Evolutionary conservation across 2,888 invertebrate species (phyloP).

Genomic region (Unio pictorum): DNA sequence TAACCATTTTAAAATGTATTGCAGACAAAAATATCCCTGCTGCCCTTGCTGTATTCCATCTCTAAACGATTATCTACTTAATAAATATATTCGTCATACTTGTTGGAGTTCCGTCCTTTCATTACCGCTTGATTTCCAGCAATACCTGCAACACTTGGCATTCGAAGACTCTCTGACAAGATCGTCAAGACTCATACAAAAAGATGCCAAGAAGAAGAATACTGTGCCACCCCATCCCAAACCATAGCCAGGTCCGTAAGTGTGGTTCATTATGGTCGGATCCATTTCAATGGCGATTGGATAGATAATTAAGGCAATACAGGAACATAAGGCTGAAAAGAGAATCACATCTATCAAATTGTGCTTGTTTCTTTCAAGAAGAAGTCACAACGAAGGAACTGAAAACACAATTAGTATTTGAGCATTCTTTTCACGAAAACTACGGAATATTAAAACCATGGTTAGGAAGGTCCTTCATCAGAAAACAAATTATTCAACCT

Average conservation of each 20-base stretch:
- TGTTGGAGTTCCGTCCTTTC: slow-evolving; percentile 51
- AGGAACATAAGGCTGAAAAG: slow-evolving; percentile 64
- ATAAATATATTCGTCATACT: slow-evolving; percentile 39
- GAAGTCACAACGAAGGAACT: too few species aligned
- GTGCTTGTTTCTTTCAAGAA: background rate
- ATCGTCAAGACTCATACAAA: slow-evolving; percentile 68
- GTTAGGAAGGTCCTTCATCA: too few species aligned
- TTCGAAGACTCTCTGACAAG: slow-evolving; percentile 60
- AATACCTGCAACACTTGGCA: slow-evolving; percentile 54
- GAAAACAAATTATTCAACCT: too few species aligned
- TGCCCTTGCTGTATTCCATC: too few species aligned
- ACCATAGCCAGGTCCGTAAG: slow-evolving; percentile 67
- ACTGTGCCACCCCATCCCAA: slow-evolving; percentile 69
- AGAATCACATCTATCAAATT: background rate
- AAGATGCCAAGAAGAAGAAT: slow-evolving; percentile 64
- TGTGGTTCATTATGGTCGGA: slow-evolving; percentile 47
- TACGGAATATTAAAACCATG: too few species aligned
- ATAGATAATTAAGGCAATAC: slow-evolving; percentile 67
- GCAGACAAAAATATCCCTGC: too few species aligned
- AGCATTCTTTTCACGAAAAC: too few species aligned
- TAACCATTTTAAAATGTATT: too few species aligned
- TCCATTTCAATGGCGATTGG: slow-evolving; percentile 64
- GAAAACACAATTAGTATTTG: too few species aligned
- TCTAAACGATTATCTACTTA: too few species aligned
- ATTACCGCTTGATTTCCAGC: slow-evolving; percentile 43